Evolutionary conservation across 2,797 vertebrate species (phyloP).

Genomic region (Antrozous pallidus): DNA sequence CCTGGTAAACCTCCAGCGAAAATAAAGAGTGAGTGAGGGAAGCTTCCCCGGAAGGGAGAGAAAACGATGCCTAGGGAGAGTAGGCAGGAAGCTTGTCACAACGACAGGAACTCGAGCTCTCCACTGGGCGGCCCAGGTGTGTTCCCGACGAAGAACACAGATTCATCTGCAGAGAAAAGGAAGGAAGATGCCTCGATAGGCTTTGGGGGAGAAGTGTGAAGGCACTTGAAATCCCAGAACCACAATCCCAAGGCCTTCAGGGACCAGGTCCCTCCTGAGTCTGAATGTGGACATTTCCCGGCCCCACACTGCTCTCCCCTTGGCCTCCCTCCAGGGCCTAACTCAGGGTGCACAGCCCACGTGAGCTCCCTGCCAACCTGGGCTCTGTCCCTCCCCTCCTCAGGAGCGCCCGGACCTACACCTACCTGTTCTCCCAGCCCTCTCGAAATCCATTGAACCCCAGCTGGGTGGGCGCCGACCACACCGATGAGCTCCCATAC

Average conservation of each 20-base stretch:
- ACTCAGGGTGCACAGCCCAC: accelerated
- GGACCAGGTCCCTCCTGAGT: not conserved
- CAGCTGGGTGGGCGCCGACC: conserved; percentile 93
- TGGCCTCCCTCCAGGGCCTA: not conserved
- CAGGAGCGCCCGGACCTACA: conserved; percentile 88
- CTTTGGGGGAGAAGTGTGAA: too few relatives aligned
- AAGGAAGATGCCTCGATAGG: accelerated
- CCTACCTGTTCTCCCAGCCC: conserved; percentile 88
- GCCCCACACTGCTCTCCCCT: not conserved
- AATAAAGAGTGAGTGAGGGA: too few relatives aligned
- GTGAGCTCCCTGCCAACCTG: not conserved
- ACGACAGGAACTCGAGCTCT: not conserved
- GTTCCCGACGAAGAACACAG: not conserved
- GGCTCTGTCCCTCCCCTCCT: not conserved
- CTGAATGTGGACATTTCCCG: not conserved
- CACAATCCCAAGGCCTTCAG: accelerated
- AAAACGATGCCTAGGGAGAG: not conserved
- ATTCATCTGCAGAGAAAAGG: not conserved
- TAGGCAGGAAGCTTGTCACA: not conserved
- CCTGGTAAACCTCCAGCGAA: not conserved
- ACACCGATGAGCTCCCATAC: conserved; percentile 92
- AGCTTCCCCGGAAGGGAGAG: not conserved
- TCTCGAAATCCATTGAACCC: conserved; percentile 85
- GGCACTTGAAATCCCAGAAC: not conserved
- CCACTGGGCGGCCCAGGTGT: accelerated